Evolutionary conservation across 2,797 vertebrate species (phyloP).

Genomic region (Sebastes alutus): DNA sequence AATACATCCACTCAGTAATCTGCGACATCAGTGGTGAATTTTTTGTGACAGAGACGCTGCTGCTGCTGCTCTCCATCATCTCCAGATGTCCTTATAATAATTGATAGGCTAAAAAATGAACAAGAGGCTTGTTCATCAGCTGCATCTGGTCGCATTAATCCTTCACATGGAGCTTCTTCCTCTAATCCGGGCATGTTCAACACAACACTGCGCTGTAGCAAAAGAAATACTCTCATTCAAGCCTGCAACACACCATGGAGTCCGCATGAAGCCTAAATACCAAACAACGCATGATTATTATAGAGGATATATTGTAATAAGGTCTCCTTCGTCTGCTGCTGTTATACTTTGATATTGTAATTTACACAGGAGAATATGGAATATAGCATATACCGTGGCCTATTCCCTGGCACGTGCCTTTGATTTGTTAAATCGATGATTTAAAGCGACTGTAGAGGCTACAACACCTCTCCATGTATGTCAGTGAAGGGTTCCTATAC

Average conservation of each 20-base stretch:
- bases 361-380: neutral
- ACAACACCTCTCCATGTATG: neutral
- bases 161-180: neutral
- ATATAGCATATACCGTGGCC: neutral
- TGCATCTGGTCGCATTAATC: constrained; percentile 4
- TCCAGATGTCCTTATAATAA: neutral
- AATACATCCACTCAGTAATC: neutral
- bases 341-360: neutral
- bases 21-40: neutral
- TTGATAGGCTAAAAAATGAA: neutral
- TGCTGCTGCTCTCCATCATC: neutral
- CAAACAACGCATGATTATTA: no score
- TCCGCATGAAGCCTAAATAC: no score
- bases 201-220: neutral
- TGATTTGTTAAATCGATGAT: neutral
- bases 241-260: neutral
- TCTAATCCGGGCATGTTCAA: constrained; percentile 1
- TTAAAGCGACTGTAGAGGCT: neutral
- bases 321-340: no score
- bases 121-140: neutral
- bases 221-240: neutral
- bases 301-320: no score
- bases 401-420: neutral
- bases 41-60: neutral
- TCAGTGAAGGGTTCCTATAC: neutral